phyloP scores from a whole-genome alignment of 2,113 vertebrate species.

The Scomber scombrus region DNA sequence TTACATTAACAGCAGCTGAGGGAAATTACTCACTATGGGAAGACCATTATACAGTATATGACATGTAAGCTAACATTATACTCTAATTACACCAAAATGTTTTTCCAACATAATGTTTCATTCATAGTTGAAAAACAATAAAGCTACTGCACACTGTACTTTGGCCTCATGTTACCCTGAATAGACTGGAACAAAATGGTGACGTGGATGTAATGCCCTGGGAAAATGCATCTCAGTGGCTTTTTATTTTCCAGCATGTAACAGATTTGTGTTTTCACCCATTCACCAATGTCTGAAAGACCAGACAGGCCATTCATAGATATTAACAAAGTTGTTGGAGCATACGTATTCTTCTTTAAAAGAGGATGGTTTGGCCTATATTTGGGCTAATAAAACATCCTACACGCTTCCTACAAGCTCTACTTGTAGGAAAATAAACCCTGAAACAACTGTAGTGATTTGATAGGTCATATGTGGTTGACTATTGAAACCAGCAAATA shows the following conservation, averaged over 20 bases:
- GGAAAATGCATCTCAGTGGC: constrained; percentile 2
- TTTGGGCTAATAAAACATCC: not conserved
- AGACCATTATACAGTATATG: not conserved
- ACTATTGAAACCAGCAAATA: not conserved
- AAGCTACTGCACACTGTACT: not conserved
- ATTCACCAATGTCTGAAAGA: constrained; percentile 1
- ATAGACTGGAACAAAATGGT: not conserved
- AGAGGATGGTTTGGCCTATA: not conserved
- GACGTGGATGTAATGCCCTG: not conserved
- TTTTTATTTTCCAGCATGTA: constrained; percentile 19
- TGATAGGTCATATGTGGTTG: not conserved
- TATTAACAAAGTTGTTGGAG: not conserved
- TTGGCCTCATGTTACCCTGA: not conserved
- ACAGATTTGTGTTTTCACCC: not conserved
- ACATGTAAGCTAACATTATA: constrained; percentile 10
- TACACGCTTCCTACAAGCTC: not conserved
- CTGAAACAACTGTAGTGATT: not conserved
- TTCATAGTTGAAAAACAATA: not conserved
- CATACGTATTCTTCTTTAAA: not conserved
- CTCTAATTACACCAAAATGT: not conserved
- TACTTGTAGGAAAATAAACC: not conserved
- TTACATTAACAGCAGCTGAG: not conserved
- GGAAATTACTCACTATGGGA: constrained; percentile 3
- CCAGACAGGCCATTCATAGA: not conserved
- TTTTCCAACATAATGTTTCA: not conserved